A percentile compares a stretch with the other conserved stretches of the same genome.
Conservation (phyloP, 2,113 vertebrate species). For the Syngnathus floridae region DNA sequence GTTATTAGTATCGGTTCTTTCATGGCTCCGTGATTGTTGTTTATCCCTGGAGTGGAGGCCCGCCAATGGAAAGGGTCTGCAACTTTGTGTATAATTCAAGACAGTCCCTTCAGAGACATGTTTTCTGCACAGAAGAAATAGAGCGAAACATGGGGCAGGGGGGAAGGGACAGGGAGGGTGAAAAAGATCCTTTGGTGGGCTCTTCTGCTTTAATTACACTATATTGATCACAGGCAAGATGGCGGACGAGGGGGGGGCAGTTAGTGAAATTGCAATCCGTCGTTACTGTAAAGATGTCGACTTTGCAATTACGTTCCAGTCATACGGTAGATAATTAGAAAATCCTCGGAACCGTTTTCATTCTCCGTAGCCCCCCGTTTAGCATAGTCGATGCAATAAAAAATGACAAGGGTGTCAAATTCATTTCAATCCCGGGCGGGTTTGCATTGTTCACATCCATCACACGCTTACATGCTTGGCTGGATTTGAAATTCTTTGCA, state of each 20-base stretch:
- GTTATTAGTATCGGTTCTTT: not conserved
- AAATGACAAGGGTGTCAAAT: slow-evolving; percentile 41
- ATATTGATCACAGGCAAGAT: slow-evolving; percentile 56
- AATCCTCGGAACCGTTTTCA: slow-evolving; percentile 24
- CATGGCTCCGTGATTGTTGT: slow-evolving; percentile 9
- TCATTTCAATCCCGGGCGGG: slow-evolving; percentile 40
- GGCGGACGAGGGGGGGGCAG: not conserved
- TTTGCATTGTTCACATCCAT: slow-evolving; percentile 47
- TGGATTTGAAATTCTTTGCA: slow-evolving; percentile 74
- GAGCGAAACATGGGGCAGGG: slow-evolving; percentile 17
- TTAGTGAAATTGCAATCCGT: slow-evolving; percentile 26
- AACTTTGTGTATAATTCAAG: slow-evolving; percentile 28
- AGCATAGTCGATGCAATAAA: slow-evolving; percentile 39
- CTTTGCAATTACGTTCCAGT: slow-evolving; percentile 41
- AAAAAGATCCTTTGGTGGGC: slow-evolving; percentile 39
- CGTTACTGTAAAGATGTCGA: slow-evolving; percentile 47
- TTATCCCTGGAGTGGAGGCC: slow-evolving; percentile 4
- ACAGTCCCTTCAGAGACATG: slow-evolving; percentile 20
- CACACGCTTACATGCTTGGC: slow-evolving; percentile 55
- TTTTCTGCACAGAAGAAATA: slow-evolving; percentile 22
- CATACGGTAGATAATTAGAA: slow-evolving; percentile 56
- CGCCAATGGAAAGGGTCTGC: slow-evolving; percentile 6
- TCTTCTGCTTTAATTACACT: slow-evolving; percentile 63
- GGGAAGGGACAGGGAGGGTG: slow-evolving; percentile 15
- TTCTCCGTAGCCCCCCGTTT: slow-evolving; percentile 19